Evolutionary conservation across 2,888 invertebrate species (phyloP), one percentile per base, ranked within the genome.

Genomic region (Drosophila mercatorum): DNA sequence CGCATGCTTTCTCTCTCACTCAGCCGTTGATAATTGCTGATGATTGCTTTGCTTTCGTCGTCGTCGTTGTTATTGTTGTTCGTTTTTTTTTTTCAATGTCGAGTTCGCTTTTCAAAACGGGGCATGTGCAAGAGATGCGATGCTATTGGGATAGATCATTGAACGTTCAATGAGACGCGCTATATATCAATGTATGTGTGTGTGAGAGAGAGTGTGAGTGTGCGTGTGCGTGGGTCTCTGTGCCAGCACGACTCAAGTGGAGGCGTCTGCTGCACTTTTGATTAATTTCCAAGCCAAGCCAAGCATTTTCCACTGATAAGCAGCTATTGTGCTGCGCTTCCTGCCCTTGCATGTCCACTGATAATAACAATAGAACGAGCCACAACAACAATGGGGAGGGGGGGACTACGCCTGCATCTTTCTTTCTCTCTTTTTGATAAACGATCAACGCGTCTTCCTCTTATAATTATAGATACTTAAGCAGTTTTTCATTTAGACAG

Each of bases 61-160:
- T 61, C 41, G 12, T 75, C 72, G 77, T 61, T 69, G 53, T 26
- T 53, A 26, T 53, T 52, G 52, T 22, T 53, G 49, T 5, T 49
- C 5, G 12, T 28, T 6, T 6, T 11, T 10, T 66, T 73, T 83
- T 81, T 83, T 87, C 86, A 87, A 87, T 87, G 86, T 87, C 86
- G 86, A 87, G 87, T 82, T 87, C 86, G 81, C 89, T 87, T 87
- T 87, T 87, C 70, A 87, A 83, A 84, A 70, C 84, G 69, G 80
- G 61, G 72, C 78, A 80, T 76, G 71, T 69, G 67, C 72, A 78
- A 66, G 69, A 63, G 72, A 62, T 69, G 75, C 75, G 72, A 62
- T 69, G 75, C 75, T 74, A 78, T 83, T 81, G 84, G 81, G 72
- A 81, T 75, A 83, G 86, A 87, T 87, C 86, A 81, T 87, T 87